Evolutionary conservation across 2,888 invertebrate species (phyloP).

Genomic region (Plagodis pulveraria): DNA sequence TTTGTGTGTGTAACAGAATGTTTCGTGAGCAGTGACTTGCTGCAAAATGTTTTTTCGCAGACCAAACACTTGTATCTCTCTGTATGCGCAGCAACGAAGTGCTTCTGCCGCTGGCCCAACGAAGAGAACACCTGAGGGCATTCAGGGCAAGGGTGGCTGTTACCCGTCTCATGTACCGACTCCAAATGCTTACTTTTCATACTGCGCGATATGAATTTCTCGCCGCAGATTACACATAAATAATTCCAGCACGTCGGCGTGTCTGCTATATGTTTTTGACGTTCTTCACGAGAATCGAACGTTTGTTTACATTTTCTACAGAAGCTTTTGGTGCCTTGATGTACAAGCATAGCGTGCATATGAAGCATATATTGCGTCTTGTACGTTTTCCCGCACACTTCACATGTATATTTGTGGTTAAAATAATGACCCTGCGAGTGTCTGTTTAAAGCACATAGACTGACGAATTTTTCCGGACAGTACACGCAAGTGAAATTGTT

Average conservation of each 20-base stretch:
- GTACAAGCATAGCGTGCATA: conserved; percentile 26
- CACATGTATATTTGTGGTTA: conserved; percentile 30
- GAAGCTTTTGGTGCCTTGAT: conserved; percentile 22
- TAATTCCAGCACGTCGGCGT: conserved; percentile 23
- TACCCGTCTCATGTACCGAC: conserved; percentile 41
- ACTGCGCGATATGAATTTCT: conserved; percentile 25
- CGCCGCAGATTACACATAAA: conserved; percentile 21
- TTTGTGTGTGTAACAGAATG: conserved; percentile 31
- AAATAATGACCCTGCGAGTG: conserved; percentile 33
- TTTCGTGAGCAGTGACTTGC: conserved; percentile 22
- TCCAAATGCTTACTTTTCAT: conserved; percentile 14
- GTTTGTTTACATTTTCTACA: conserved; percentile 31
- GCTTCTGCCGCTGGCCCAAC: conserved; percentile 36
- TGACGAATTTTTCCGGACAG: conserved; percentile 31
- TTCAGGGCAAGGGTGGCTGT: conserved; percentile 43
- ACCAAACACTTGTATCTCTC: conserved; percentile 31
- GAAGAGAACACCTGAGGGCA: conserved; percentile 44
- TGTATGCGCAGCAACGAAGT: conserved; percentile 42
- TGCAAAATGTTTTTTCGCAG: conserved; percentile 32
- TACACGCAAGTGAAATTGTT: conserved; percentile 28
- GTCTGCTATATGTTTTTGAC: conserved; percentile 19
- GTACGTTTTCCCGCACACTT: conserved; percentile 36
- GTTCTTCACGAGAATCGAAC: conserved; percentile 18
- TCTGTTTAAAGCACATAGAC: conserved; percentile 31
- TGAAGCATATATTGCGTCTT: conserved; percentile 25